phyloP scores from a whole-genome alignment of 1,140 invertebrate species.

The Drosophila parvula region DNA sequence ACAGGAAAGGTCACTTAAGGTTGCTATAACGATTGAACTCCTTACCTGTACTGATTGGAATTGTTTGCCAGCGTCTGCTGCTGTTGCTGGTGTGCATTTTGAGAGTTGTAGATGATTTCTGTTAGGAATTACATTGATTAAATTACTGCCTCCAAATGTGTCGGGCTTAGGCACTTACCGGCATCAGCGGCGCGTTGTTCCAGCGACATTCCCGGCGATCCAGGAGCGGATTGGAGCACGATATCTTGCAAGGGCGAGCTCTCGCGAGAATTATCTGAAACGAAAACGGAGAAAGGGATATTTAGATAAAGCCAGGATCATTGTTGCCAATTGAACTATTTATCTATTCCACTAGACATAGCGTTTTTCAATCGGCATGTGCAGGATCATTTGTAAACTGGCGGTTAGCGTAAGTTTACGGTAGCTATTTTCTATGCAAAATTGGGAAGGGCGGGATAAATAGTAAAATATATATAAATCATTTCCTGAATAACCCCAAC shows the following conservation, averaged over 20 bases:
- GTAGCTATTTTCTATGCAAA: no score
- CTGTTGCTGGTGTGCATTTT: slow-evolving; percentile 76
- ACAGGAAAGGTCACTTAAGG: neutral
- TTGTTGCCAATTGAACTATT: no score
- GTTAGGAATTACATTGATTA: slow-evolving; percentile 12
- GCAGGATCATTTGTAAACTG: no score
- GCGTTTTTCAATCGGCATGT: no score
- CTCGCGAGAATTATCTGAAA: slow-evolving; percentile 80
- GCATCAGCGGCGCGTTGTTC: slow-evolving; percentile 76
- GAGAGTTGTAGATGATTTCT: slow-evolving; percentile 82
- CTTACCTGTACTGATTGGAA: slow-evolving; percentile 82
- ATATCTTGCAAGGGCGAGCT: slow-evolving; percentile 83
- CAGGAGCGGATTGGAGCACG: slow-evolving; percentile 83
- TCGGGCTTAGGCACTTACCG: slow-evolving; percentile 39
- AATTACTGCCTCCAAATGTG: neutral
- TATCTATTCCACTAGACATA: no score
- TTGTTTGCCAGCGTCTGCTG: slow-evolving; percentile 70
- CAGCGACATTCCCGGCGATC: slow-evolving; percentile 80
- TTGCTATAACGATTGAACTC: neutral
- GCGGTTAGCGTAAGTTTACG: no score
- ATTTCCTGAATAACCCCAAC: no score
- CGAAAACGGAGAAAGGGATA: neutral
- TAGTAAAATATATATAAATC: no score
- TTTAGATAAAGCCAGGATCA: neutral
- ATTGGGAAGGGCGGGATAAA: no score